These are phyloP conservation scores for Brachyhypopomus gauderio DNA, from an alignment of 2,113 vertebrate species.

Conservation along the genomic window DNA sequence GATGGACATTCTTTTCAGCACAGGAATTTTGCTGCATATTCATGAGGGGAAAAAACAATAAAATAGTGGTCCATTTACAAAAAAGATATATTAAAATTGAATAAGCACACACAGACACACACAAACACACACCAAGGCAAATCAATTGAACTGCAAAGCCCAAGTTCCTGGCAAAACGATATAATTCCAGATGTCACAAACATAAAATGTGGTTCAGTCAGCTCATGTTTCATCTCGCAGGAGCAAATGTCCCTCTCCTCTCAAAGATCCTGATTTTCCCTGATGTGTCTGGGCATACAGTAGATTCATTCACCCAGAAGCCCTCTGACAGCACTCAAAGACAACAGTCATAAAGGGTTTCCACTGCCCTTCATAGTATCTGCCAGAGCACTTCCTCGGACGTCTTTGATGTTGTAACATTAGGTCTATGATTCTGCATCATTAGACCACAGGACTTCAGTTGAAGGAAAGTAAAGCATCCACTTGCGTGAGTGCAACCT, in stretches of 20 bases:
- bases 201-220: neutral
- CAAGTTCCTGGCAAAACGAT: neutral
- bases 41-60: no score
- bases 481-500: neutral
- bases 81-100: no score
- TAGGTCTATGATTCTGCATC: neutral
- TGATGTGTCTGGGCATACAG: neutral
- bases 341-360: neutral
- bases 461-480: neutral
- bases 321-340: conserved; percentile 3
- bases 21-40: no score
- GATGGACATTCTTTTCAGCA: no score
- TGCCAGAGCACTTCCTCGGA: neutral
- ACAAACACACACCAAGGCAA: neutral
- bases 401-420: neutral
- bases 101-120: no score
- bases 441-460: neutral
- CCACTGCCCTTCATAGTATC: neutral
- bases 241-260: conserved; percentile 8
- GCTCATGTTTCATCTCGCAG: neutral
- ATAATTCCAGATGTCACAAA: neutral
- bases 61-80: no score
- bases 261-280: neutral
- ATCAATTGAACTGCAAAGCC: neutral
- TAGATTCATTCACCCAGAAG: neutral